Evolutionary conservation across 2,113 vertebrate species (phyloP).

Genomic region (Phodopus roborovskii): DNA sequence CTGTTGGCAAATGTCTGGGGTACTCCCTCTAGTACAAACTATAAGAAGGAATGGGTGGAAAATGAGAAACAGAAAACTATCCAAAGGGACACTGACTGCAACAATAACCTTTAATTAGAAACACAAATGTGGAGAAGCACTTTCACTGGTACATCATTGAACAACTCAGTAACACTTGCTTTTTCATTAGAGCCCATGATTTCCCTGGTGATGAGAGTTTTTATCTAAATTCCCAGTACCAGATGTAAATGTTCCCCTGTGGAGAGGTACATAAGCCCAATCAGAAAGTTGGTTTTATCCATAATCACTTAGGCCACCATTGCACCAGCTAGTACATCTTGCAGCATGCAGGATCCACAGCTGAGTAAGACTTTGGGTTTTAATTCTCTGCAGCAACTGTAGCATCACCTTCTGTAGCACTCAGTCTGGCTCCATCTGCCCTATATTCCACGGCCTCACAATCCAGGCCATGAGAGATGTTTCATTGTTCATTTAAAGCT

Average conservation of each 20-base stretch:
- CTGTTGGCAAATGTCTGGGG: neutral
- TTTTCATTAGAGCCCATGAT: neutral
- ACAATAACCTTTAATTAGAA: neutral
- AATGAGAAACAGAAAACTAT: neutral
- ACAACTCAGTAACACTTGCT: neutral
- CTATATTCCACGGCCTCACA: neutral
- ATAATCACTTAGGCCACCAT: neutral
- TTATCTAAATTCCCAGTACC: neutral
- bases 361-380: neutral
- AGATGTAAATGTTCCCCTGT: neutral
- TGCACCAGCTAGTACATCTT: neutral
- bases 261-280: neutral
- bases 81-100: neutral
- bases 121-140: neutral
- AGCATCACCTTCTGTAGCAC: neutral
- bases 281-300: neutral
- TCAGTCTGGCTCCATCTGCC: neutral
- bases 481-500: neutral
- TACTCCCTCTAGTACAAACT: neutral
- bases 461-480: neutral
- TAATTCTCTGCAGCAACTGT: neutral
- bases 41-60: neutral
- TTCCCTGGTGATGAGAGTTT: neutral
- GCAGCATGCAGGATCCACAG: neutral
- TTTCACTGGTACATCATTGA: neutral